Evolutionary conservation across 2,888 invertebrate species (phyloP), one percentile per base, ranked within the genome.

Genomic region (Deilephila elpenor): DNA sequence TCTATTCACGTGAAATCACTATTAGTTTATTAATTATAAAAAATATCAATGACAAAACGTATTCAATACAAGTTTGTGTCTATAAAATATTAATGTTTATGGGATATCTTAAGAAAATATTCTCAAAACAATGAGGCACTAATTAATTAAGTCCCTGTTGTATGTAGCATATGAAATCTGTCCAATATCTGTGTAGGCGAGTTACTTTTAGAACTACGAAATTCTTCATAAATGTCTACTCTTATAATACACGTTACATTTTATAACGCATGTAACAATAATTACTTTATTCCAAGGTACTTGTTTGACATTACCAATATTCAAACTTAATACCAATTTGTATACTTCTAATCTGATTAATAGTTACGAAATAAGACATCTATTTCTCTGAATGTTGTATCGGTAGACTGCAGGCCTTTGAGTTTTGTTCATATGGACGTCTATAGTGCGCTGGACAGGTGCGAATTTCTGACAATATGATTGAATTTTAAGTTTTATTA

Each of bases 121-220:
- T 62, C 34, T 34, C 62, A 19, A n/a, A 37, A 67, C 44, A 17
- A 25, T 67, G 67, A 51, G 44, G 51, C 67, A 67, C 25, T 67
- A 67, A 67, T 44, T 67, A 25, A 51, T 67, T 51, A 67, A 25
- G 44, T 67, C 67, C 44, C 67, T 44, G 67, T 67, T 67, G 51
- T 67, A 51, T 67, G 51, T 67, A 67, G 67, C 51, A 67, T 51
- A 67, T 67, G 44, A 44, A 67, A 67, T 67, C 67, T 67, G 64
- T 44, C 64, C 44, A 44, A 64, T 37, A 62, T 67, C 44, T 51
- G 25, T 67, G 14, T 67, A 44, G 44, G 25, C 29, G 44, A 51
- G 51, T 51, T 20, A 62, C 34, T n/a, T 62, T 37, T 64, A 67
- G 51, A 67, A 51, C 67, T 60, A 29, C 25, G 25, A 44, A 67